A percentile compares a stretch with the other conserved stretches of the same genome.
These are phyloP conservation scores for Calidris pugnax DNA, from an alignment of 2,113 vertebrate species.

Conservation along the genomic window DNA sequence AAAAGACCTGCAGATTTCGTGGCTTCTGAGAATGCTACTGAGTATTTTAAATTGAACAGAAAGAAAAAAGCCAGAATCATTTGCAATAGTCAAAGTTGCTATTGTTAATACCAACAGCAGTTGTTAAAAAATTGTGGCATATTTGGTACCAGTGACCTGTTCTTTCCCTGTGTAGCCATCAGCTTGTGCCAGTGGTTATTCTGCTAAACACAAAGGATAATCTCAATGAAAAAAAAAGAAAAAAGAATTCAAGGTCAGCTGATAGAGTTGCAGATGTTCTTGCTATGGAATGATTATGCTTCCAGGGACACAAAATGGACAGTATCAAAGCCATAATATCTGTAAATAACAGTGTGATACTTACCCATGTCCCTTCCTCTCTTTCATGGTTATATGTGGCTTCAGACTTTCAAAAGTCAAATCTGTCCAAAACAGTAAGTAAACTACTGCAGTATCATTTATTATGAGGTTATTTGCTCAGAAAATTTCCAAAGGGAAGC, in stretches of 20 bases:
- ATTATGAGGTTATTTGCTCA: background rate
- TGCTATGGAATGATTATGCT: background rate
- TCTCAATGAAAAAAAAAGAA: background rate
- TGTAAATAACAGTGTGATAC: background rate
- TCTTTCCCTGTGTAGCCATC: background rate
- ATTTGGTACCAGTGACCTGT: background rate
- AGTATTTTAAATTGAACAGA: background rate
- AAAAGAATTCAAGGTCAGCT: background rate
- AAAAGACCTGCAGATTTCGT: background rate
- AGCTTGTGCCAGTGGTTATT: background rate
- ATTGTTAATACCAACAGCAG: background rate
- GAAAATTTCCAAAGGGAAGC: background rate
- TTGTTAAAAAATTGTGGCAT: background rate
- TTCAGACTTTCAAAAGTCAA: too few species aligned
- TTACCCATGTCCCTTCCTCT: background rate
- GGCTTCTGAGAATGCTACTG: background rate
- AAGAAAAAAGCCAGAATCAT: background rate
- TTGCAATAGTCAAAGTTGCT: background rate
- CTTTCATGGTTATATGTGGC: background rate
- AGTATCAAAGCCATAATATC: background rate
- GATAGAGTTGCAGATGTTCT: background rate
- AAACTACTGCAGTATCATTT: background rate
- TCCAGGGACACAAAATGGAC: background rate
- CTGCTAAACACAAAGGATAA: background rate
- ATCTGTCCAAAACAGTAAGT: too few species aligned